Conservation (phyloP, 2,113 vertebrate genomes). For the Pachyramphus minor region DNA sequence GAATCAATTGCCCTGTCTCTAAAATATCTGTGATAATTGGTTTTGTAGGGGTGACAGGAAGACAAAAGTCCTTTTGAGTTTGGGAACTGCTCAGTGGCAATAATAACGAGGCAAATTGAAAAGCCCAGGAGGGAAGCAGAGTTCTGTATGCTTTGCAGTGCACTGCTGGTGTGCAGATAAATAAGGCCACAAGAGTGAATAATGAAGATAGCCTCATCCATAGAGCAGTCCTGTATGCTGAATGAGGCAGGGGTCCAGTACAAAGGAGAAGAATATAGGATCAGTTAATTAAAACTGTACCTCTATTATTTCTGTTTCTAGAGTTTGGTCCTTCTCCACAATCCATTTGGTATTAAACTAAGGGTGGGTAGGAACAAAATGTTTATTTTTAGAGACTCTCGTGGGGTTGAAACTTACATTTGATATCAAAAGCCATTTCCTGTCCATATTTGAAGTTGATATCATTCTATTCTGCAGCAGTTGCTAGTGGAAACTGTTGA, state of each 20-base stretch:
- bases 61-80: constrained; percentile 42
- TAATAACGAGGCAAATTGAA: neutral
- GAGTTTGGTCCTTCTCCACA: constrained; percentile 72
- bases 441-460: constrained; percentile 72
- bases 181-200: neutral
- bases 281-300: constrained; percentile 57
- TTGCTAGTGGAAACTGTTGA: constrained; percentile 65
- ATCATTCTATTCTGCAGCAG: constrained; percentile 62
- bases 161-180: neutral
- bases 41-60: constrained; percentile 8
- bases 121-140: constrained; percentile 19
- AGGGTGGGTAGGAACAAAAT: neutral
- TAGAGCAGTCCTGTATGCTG: neutral
- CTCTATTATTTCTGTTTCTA: constrained; percentile 44
- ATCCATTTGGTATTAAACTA: constrained; percentile 69
- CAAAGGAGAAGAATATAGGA: neutral
- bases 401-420: constrained; percentile 74
- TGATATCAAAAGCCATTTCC: constrained; percentile 79
- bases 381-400: constrained; percentile 78
- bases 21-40: neutral
- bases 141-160: neutral
- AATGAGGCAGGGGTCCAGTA: neutral
- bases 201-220: neutral
- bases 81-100: neutral
- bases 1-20: neutral